Evolutionary conservation across 2,113 vertebrate species (phyloP), one percentile per base, ranked within the genome.

Genomic region (Syngnathus scovelli): DNA sequence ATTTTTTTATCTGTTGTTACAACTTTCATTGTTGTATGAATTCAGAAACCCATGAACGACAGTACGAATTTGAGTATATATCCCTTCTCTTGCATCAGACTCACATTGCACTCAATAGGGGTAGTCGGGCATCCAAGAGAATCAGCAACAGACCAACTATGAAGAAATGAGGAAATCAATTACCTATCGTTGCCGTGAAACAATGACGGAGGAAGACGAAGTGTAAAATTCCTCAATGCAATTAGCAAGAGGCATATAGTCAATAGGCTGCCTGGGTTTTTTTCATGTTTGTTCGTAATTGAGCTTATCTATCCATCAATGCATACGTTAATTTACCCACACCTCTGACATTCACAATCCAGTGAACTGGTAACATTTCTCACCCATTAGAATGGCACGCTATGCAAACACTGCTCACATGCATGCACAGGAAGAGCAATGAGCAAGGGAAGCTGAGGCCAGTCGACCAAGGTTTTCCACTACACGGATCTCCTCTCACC

Each of bases 321-420:
- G n/a, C 6, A 44, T 44, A 44, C 7, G 1, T 64, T 78, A 58
- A 61, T 63, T 46, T 59, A 9, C 2, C 62, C 74, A 79, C 78
- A 87, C 85, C 82, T 52, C 69, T 85, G 82, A 68, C 88, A 86
- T 88, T 89, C 86, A 87, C 84, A 88, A 83, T 72, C 79, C 82
- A 88, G 48, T 80, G 85, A 77, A 68, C 81, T 69, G 77, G 41
- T 69, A 86, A 86, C 72, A 87, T 81, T 83, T 80, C 76, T 70
- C 74, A 10, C 67, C 69, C 69, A 81, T 81, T 82, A 78, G 63
- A 49, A 75, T 36, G 67, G 58, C 70, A 64, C 60, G 61, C 58
- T 69, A 64, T 72, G 36, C 72, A 75, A 75, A 44, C 67, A 68
- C 59, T 15, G 63, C 71, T 64, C 51, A 70, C 49, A 67, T 41